Evolutionary conservation across 2,113 vertebrate species (phyloP), one percentile per base, ranked within the genome.

Genomic region (Oreamnos americanus): DNA sequence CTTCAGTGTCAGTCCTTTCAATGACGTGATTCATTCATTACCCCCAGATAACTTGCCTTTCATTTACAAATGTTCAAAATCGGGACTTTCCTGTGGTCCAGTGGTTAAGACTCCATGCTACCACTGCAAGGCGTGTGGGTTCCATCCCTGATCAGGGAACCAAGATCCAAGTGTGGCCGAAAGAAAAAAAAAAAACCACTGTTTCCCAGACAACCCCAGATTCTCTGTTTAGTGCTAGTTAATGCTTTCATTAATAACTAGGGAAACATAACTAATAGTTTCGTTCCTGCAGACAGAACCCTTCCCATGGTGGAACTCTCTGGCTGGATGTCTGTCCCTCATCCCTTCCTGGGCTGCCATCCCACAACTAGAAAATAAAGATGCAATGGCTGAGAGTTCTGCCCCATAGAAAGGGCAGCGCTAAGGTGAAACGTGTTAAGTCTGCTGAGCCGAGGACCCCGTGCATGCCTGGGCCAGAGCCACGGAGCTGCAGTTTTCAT

Each of bases 361-460:
- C 33, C 19, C 14, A 26, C 25, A 15, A 23, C 55, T n/a, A 1
- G 7, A 91, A 39, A 47, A 43, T 15, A 33, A 49, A 1, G 30
- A 28, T 2, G n/a, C 11, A 14, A 12, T 45, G 1, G 1, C 30
- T 30, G 15, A 3, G 83, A n/a, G 64, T 4, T 0, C 6, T 2
- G 25, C 28, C 17, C 45, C 17, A 2, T 0, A 58, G 57, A 28
- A 33, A 81, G 36, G 33, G 3, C 10, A 51, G 0, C 1, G 2
- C 33, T 47, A 19, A 0, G 6, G 8, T 2, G 19, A 36, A 45
- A 19, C 1, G 2, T 43, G n/a, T 12, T 19, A 30, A 36, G 12
- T 8, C 3, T 28, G 23, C 19, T 25, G 53, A 11, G 19, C 1
- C 2, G 0, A 3, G 64, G 43, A 9, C 7, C 23, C 55, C 2